Base-by-base conservation (phyloP, 2,113 vertebrate species). In the Salvelinus alpinus region DNA sequence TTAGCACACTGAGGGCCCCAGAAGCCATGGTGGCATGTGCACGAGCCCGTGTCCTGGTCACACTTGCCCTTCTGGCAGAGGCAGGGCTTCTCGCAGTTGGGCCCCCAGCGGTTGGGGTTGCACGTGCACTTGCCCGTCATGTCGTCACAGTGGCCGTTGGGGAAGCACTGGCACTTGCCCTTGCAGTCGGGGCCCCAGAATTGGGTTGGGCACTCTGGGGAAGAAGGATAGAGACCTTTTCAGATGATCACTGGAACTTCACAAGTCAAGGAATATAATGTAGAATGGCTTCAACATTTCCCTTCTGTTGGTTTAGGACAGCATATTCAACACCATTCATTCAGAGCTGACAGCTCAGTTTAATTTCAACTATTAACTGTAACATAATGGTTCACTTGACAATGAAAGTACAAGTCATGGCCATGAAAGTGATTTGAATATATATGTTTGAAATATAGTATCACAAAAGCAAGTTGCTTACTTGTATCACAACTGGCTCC, bases 121-220 rank as follows among this genome's bases (percentile, higher is more conserved):
- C 98, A 99, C 2, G 96, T 98, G 76, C 98, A 99, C 83, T 95
- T 91, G 38, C 98, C 97, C 0, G 95, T 97, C 87, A 97, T 91
- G 0, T 99, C 98, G 60, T 99, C 96, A 0, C 98, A 99, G 78
- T 97, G 96, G 74, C 98, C 97, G 0, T 99, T 96, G 31, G 98
- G 97, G 85, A 96, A 94, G 82, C 97, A 99, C 20, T 91, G 92
- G 85, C 98, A 99, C 86, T 96, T 95, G 34, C 97, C 97, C 82
- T 99, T 99, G 93, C 97, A 99, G 92, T 99, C 97, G 0, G 97
- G 97, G 20, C 97, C 97, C 97, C 97, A 99, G 92, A 96, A 99
- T 91, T 97, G 96, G 81, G 94, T 90, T 3, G 97, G 98, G 57
- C 98, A 99, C 85, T 99, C 98, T 99, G 86, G 9, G 70, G 64